Evolutionary conservation across 2,888 invertebrate species (phyloP).

Genomic region (Drosophila setosimentum): DNA sequence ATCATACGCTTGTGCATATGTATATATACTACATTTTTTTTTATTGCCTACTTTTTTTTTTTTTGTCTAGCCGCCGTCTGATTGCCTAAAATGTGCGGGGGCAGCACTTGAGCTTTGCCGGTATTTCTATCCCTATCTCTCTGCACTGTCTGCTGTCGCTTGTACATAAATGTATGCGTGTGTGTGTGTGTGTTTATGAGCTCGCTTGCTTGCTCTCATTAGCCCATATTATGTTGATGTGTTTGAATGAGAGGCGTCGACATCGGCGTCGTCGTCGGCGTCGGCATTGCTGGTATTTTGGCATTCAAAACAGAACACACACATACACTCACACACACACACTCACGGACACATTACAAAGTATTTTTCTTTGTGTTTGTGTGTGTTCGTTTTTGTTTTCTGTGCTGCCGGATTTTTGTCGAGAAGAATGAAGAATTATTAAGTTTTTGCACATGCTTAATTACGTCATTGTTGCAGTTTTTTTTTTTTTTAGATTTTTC

Average conservation of each 20-base stretch:
- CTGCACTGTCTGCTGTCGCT: conserved; percentile 13
- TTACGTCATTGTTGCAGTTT: conserved; percentile 66
- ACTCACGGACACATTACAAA: background rate
- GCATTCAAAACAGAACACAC: conserved; percentile 35
- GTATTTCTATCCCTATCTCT: conserved; percentile 23
- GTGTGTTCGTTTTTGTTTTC: conserved; percentile 5
- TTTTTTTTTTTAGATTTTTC: background rate
- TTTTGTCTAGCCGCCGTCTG: conserved; percentile 66
- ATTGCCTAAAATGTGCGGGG: conserved; percentile 43
- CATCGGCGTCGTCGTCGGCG: conserved; percentile 28
- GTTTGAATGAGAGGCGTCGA: conserved; percentile 58
- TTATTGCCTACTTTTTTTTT: conserved; percentile 49
- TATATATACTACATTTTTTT: conserved; percentile 56
- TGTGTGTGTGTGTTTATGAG: too few relatives aligned
- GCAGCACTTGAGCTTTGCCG: conserved; percentile 75
- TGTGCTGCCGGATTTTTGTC: conserved; percentile 48
- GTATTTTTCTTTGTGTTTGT: conserved; percentile 16
- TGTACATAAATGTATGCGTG: conserved; percentile 9
- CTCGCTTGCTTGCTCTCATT: conserved; percentile 45
- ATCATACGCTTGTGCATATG: background rate
- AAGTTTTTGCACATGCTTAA: conserved; percentile 64
- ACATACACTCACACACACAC: conserved; percentile 6
- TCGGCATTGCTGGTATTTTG: conserved; percentile 31
- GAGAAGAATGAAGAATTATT: conserved; percentile 53
- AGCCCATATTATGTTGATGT: conserved; percentile 71